These are phyloP conservation scores for Linnaemya tessellans DNA, from an alignment of 2,888 invertebrate species.

Conservation along the genomic window DNA sequence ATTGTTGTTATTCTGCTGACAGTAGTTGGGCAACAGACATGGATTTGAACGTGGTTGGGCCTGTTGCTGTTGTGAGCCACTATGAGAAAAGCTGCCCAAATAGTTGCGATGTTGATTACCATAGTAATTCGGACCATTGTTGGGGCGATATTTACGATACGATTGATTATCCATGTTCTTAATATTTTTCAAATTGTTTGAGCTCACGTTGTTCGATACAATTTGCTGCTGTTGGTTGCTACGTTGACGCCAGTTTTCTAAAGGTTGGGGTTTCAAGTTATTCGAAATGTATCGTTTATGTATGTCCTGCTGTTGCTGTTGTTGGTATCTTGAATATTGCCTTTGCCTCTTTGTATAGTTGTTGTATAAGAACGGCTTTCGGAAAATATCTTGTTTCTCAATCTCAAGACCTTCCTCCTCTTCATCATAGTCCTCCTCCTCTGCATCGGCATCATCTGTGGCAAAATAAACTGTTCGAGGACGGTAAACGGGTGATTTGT, in stretches of 20 bases:
- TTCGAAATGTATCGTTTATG: slow-evolving; percentile 65
- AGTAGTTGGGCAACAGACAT: slow-evolving; percentile 68
- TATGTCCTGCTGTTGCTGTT: slow-evolving; percentile 65
- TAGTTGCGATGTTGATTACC: slow-evolving; percentile 75
- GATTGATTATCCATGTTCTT: slow-evolving; percentile 67
- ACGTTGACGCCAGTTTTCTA: slow-evolving; percentile 82
- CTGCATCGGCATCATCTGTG: slow-evolving; percentile 70
- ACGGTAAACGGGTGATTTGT: slow-evolving; percentile 57
- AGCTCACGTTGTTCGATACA: slow-evolving; percentile 11
- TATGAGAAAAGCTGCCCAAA: slow-evolving; percentile 79
- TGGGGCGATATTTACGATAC: slow-evolving; percentile 75
- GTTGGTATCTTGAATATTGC: slow-evolving; percentile 74
- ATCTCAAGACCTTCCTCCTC: slow-evolving; percentile 52
- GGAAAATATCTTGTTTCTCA: slow-evolving; percentile 62
- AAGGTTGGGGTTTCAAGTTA: slow-evolving; percentile 67
- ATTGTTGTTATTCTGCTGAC: slow-evolving; percentile 63
- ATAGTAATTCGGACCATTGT: slow-evolving; percentile 70
- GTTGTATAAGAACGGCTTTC: slow-evolving; percentile 60
- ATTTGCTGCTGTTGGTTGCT: slow-evolving; percentile 27
- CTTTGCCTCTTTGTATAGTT: slow-evolving; percentile 52
- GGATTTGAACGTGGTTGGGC: slow-evolving; percentile 48
- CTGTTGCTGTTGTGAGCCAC: slow-evolving; percentile 72
- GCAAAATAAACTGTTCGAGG: slow-evolving; percentile 68
- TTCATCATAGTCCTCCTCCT: slow-evolving; percentile 73
- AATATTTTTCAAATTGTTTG: slow-evolving; percentile 61